Evolutionary conservation across 1,140 invertebrate genomes (phyloP), one percentile per base, ranked within the genome.

Genomic region (Dysdera silvatica): DNA sequence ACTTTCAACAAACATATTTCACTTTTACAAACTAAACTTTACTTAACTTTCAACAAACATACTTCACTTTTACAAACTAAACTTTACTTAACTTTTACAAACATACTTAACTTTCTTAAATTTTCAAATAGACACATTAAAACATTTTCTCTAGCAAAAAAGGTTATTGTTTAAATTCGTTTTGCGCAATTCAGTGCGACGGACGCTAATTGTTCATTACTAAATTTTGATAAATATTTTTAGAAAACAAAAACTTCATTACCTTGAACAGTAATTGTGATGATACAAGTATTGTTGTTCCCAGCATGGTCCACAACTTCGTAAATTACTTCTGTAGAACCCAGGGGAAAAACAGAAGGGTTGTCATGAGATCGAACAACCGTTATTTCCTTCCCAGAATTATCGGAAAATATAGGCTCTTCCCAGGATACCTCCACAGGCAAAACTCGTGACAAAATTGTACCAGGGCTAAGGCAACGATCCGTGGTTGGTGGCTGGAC

Each of bases 351-450:
- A 24, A 69, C 45, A 4, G 69, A 62, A 7, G 79, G 79, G 32
- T 79, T 80, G 24, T 77, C 73, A 60, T 79, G 77, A 4, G 78
- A 78, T 54, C 74, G 69, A 16, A 71, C 72, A 0, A 83, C 71
- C 49, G 65, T 72, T 0, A 81, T 68, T 0, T 71, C 68, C 33
- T 73, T 65, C 41, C 79, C 80, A 0, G 85, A 86, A 74, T 87
- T 87, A 68, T 87, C 85, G 63, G 80, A 81, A 72, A 86, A 84
- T 7, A 81, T 71, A 18, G 85, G 85, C 66, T 85, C 82, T 51
- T 84, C 81, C 84, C 84, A 86, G 5, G 72, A 72, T 1, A 81
- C 74, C 31, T 40, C 28, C 3, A 82, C 75, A 10, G 71, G 72
- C 32, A 72, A 70, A 16, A 77, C 74, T 16, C 72, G 67, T 12